A percentile compares a stretch with the other conserved stretches of the same genome.
phyloP scores from a whole-genome alignment of 2,797 vertebrate genomes.

The Loris lydekkerianus region DNA sequence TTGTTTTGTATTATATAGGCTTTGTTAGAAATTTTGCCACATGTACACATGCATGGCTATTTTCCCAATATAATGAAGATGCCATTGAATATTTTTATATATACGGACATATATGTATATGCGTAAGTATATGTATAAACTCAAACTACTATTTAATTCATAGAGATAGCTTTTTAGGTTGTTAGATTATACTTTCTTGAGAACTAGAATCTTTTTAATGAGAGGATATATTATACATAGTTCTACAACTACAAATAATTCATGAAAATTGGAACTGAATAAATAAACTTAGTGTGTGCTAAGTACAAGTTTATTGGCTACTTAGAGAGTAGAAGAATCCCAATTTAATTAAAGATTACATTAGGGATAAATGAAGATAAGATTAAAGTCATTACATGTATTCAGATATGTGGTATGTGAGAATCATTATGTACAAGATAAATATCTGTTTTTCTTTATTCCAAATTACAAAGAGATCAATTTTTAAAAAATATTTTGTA shows the following conservation, averaged over 20 bases:
- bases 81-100: neutral
- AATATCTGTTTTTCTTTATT: neutral
- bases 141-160: neutral
- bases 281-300: neutral
- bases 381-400: neutral
- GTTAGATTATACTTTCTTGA: neutral
- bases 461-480: neutral
- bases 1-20: neutral
- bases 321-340: neutral
- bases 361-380: neutral
- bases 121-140: neutral
- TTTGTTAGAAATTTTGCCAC: constrained; percentile 9
- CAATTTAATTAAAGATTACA: neutral
- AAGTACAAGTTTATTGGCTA: neutral
- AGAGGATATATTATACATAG: neutral
- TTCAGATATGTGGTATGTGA: neutral
- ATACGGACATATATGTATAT: neutral
- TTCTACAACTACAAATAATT: neutral
- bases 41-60: neutral
- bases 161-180: neutral
- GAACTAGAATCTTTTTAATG: constrained; percentile 12
- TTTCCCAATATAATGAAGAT: neutral
- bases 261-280: neutral
- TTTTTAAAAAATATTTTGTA: neutral
- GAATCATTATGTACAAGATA: neutral